A percentile compares a stretch with the other conserved stretches of the same genome.
Conservation (phyloP, 2,113 vertebrate genomes). For the Campylorhamphus procurvoides region DNA sequence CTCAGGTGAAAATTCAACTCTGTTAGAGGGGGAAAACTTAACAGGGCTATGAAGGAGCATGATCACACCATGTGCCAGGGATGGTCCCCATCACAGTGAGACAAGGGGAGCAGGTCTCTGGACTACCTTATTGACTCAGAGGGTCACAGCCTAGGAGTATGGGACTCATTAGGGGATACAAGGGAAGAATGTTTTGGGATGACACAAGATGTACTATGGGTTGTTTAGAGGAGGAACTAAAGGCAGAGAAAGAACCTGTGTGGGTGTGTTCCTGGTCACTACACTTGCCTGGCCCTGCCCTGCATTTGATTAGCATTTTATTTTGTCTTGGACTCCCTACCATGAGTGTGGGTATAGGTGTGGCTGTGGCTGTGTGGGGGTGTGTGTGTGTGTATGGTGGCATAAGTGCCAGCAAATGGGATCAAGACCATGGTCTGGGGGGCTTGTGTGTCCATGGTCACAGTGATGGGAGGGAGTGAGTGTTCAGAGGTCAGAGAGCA, state of each 20-base stretch:
- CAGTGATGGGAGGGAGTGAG: background rate
- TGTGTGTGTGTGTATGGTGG: background rate
- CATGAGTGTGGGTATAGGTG: too few species aligned
- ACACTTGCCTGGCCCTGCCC: rapidly evolving
- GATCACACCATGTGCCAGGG: background rate
- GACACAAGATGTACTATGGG: background rate
- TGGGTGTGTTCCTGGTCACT: background rate
- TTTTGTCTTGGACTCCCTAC: background rate
- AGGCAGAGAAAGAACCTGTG: background rate
- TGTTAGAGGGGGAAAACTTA: background rate
- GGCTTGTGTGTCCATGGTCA: rapidly evolving
- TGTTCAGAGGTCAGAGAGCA: background rate
- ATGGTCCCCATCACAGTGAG: background rate
- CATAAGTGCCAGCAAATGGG: background rate
- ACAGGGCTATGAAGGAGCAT: background rate
- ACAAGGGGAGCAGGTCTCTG: rapidly evolving
- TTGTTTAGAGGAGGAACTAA: background rate
- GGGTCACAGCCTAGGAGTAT: background rate
- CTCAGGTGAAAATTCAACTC: background rate
- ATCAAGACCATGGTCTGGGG: rapidly evolving
- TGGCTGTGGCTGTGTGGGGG: background rate
- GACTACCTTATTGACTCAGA: background rate
- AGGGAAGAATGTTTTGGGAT: background rate
- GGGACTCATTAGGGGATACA: rapidly evolving
- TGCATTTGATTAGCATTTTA: background rate